Conservation (phyloP, 2,113 vertebrate genomes). For the Setophaga kirtlandii region DNA sequence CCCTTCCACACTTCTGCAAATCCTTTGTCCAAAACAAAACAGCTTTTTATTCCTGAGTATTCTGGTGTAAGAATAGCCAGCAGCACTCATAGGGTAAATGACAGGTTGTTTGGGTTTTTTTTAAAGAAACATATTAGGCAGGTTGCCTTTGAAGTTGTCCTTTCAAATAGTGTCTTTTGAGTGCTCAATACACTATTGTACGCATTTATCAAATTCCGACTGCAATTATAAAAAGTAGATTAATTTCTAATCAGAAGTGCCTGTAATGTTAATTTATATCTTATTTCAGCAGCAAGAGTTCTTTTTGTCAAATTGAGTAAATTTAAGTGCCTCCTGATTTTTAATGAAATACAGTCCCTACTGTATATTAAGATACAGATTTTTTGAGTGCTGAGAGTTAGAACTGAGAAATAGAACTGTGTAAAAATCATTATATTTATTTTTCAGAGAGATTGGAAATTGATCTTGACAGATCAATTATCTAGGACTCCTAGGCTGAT, state of each 20-base stretch:
- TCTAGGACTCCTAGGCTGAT: slow-evolving; percentile 35
- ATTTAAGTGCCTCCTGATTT: slow-evolving; percentile 27
- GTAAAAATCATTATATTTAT: slow-evolving; percentile 47
- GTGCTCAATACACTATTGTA: background rate
- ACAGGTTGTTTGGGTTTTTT: background rate
- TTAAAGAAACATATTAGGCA: slow-evolving; percentile 76
- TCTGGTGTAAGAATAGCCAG: background rate
- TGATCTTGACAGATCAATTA: slow-evolving; percentile 56
- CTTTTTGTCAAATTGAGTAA: slow-evolving; percentile 50
- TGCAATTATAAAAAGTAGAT: slow-evolving; percentile 52
- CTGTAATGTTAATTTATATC: slow-evolving; percentile 40
- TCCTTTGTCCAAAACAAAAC: background rate
- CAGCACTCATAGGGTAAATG: background rate
- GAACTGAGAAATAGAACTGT: background rate
- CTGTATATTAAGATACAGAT: slow-evolving; percentile 13
- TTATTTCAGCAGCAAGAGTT: slow-evolving; percentile 51
- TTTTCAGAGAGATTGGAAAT: slow-evolving; percentile 56
- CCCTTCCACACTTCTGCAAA: background rate
- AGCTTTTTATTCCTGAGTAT: background rate
- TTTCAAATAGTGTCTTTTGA: slow-evolving; percentile 42
- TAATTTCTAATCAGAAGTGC: slow-evolving; percentile 49
- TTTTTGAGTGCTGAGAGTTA: slow-evolving; percentile 1
- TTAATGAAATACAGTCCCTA: slow-evolving; percentile 34
- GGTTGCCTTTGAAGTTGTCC: slow-evolving; percentile 77
- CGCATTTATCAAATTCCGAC: slow-evolving; percentile 30